Evolutionary conservation across 2,113 vertebrate genomes (phyloP), one percentile per base, ranked within the genome.

Genomic region (Paedocypris sp.): DNA sequence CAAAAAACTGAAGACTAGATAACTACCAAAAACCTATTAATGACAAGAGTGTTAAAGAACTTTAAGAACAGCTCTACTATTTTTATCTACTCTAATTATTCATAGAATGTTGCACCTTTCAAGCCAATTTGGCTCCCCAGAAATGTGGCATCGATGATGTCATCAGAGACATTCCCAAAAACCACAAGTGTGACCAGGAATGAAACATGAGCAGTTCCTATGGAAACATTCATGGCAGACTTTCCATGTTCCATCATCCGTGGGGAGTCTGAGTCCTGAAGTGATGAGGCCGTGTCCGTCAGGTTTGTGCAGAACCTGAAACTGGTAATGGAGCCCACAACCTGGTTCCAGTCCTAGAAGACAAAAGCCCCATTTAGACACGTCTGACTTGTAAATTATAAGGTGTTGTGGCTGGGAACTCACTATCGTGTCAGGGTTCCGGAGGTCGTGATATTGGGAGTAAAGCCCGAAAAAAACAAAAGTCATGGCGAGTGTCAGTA

Each of bases 271-370:
- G n/a, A n/a, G n/a, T 41, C 49, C 7, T 54, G 57, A 16, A 60
- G 67, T n/a, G 19, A 42, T 10, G 56, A 51, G 32, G 28, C 48
- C 35, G 73, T 75, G 26, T 57, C 31, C 1, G 66, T 70, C 29
- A 58, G 29, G 26, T 61, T 45, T 8, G 60, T 50, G 72, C 86
- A 88, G 32, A 87, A 72, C 9, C 71, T 68, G 8, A 81, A 66
- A 26, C 62, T 50, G 9, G 85, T 73, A 19, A 88, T 51, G 3
- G 85, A 77, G 1, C 47, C 72, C 6, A 88, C 67, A 10, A 88
- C 42, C 58, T 23, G 47, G 57, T 87, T 86, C 85, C 86, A 88
- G 74, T 87, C 84, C 86, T 88, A 43, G 8, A 33, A 54, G 63
- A 70, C 2, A 56, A 46, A 39, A 3, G 39, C 4, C 13, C 2